Conservation (phyloP, 1,140 invertebrate species). For the Anthonomus grandis region DNA sequence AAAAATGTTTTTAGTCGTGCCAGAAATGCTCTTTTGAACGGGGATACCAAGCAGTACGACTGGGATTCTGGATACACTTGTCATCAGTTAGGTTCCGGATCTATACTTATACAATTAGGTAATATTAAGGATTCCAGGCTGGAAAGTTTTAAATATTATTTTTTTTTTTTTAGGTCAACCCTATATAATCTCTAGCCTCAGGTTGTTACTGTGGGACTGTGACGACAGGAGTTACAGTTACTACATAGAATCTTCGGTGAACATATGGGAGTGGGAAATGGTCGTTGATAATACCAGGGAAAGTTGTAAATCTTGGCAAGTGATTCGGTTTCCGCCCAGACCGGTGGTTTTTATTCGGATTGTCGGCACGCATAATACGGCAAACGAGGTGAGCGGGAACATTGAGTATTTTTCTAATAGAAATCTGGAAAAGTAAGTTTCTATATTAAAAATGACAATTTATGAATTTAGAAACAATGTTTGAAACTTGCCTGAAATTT, state of each 20-base stretch:
- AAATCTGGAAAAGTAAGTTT: background rate
- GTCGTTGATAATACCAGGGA: slow-evolving; percentile 75
- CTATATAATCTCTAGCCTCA: slow-evolving; percentile 87
- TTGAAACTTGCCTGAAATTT: background rate
- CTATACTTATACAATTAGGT: slow-evolving; percentile 91
- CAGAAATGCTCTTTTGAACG: slow-evolving; percentile 94
- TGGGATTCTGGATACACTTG: slow-evolving; percentile 99
- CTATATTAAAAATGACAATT: no score
- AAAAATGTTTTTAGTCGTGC: slow-evolving; percentile 65
- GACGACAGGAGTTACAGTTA: slow-evolving; percentile 95
- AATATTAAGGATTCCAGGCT: slow-evolving; percentile 15
- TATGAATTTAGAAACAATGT: background rate
- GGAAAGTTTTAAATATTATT: background rate
- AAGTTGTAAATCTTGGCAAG: slow-evolving; percentile 89
- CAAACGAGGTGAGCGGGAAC: slow-evolving; percentile 95
- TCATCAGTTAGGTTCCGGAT: slow-evolving; percentile 94
- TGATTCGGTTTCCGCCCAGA: slow-evolving; percentile 73
- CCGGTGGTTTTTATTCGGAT: slow-evolving; percentile 93
- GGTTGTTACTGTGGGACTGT: slow-evolving; percentile 95
- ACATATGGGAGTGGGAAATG: slow-evolving; percentile 85
- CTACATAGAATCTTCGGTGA: slow-evolving; percentile 93
- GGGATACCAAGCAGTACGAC: slow-evolving; percentile 91
- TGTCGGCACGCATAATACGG: slow-evolving; percentile 93
- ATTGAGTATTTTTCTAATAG: slow-evolving; percentile 5
- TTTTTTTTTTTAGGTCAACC: slow-evolving; percentile 64